A percentile compares a stretch with the other conserved stretches of the same genome.
Evolutionary conservation across 2,888 invertebrate species (phyloP).

Genomic region (Nemurella pictetii): DNA sequence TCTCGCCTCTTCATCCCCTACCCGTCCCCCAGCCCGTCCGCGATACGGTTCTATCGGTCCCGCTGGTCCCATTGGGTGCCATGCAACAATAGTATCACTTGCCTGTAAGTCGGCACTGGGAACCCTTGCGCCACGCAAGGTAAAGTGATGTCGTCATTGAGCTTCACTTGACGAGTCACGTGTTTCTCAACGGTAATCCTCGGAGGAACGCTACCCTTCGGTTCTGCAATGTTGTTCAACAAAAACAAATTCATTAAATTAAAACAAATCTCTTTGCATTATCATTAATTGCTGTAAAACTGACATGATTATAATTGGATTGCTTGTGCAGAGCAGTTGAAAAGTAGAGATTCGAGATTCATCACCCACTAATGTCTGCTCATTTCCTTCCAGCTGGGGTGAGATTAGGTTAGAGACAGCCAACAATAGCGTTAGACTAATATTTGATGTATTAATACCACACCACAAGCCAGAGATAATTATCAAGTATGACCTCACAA

Average conservation of each 20-base stretch:
- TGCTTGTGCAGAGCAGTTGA: not conserved
- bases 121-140: conserved; percentile 81
- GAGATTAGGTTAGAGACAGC: not conserved
- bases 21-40: too few relatives aligned
- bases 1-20: not conserved
- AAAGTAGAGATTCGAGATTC: not conserved
- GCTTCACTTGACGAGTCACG: conserved; percentile 65
- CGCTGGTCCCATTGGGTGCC: too few relatives aligned
- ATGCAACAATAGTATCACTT: conserved; percentile 48
- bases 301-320: not conserved
- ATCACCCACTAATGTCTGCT: not conserved
- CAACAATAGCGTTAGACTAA: not conserved
- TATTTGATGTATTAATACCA: not conserved
- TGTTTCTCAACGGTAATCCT: conserved; percentile 73
- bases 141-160: conserved; percentile 73
- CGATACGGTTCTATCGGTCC: too few relatives aligned
- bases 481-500: not conserved
- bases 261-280: too few relatives aligned
- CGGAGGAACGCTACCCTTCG: conserved; percentile 75
- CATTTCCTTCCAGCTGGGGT: not conserved
- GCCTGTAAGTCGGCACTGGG: conserved; percentile 79
- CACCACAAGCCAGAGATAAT: not conserved
- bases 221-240: too few relatives aligned
- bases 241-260: too few relatives aligned
- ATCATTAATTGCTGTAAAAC: not conserved